phyloP scores from a whole-genome alignment of 2,888 invertebrate genomes.

The Rhamphomyia laevipes region DNA sequence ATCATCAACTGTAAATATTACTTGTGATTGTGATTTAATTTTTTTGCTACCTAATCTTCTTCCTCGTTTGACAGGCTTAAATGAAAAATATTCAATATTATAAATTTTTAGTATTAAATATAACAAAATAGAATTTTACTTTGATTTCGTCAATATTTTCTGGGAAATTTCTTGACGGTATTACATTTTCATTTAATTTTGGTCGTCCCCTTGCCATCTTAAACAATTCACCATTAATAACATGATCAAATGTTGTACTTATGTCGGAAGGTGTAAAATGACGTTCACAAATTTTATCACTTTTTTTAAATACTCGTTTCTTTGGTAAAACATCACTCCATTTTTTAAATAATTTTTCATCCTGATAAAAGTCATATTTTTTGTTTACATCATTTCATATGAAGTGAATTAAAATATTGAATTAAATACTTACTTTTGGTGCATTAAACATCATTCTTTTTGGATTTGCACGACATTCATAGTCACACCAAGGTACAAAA shows the following conservation, averaged over 20 bases:
- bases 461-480: neutral
- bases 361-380: constrained; percentile 12
- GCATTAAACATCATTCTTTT: constrained; percentile 6
- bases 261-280: constrained; percentile 23
- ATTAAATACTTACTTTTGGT: constrained; percentile 1
- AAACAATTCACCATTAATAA: constrained; percentile 22
- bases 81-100: too few relatives aligned
- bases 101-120: neutral
- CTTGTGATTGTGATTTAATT: too few relatives aligned
- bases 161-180: constrained; percentile 22
- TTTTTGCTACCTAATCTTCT: too few relatives aligned
- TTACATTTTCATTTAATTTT: constrained; percentile 18
- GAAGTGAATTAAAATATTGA: neutral
- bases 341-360: constrained; percentile 16
- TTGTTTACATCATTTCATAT: too few relatives aligned
- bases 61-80: too few relatives aligned
- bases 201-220: constrained; percentile 24
- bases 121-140: neutral
- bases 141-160: neutral
- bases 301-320: constrained; percentile 17
- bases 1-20: too few relatives aligned
- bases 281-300: constrained; percentile 23
- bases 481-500: constrained; percentile 8
- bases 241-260: constrained; percentile 21
- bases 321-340: constrained; percentile 22